Evolutionary conservation across 2,113 vertebrate genomes (phyloP).

Genomic region (Bungarus multicinctus): DNA sequence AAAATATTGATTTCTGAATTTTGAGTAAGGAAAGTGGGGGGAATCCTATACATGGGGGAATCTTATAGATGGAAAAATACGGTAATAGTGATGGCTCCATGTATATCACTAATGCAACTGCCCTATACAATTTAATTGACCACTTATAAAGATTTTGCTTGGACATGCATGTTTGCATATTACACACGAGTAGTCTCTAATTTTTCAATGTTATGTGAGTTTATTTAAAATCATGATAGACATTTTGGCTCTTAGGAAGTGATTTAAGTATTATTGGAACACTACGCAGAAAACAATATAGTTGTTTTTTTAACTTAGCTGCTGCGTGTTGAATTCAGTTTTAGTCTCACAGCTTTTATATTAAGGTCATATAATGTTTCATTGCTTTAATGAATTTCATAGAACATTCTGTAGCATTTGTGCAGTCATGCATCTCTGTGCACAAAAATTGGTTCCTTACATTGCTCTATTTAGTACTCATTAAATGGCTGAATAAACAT

Average conservation of each 20-base stretch:
- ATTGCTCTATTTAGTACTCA: constrained; percentile 9
- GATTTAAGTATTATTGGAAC: not conserved
- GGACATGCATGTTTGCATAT: not conserved
- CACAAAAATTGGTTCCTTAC: constrained; percentile 5
- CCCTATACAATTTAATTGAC: not conserved
- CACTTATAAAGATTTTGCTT: not conserved
- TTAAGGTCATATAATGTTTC: not conserved
- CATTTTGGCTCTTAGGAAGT: not conserved
- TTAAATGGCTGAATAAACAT: constrained; percentile 5
- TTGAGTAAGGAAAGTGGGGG: too few relatives aligned
- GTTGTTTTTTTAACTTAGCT: not conserved
- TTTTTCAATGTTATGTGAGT: not conserved
- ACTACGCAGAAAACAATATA: not conserved
- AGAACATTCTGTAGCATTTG: not conserved
- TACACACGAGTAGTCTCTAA: not conserved
- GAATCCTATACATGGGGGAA: too few relatives aligned
- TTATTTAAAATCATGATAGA: not conserved
- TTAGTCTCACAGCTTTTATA: not conserved
- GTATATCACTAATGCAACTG: not conserved
- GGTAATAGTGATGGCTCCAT: not conserved
- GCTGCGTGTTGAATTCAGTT: not conserved
- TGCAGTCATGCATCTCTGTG: not conserved
- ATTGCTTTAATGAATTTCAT: constrained; percentile 21
- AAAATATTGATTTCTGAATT: too few relatives aligned
- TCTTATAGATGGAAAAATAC: too few relatives aligned